Base-by-base conservation (phyloP, 2,113 vertebrate species). In the Rhinolophus ferrumequinum region DNA sequence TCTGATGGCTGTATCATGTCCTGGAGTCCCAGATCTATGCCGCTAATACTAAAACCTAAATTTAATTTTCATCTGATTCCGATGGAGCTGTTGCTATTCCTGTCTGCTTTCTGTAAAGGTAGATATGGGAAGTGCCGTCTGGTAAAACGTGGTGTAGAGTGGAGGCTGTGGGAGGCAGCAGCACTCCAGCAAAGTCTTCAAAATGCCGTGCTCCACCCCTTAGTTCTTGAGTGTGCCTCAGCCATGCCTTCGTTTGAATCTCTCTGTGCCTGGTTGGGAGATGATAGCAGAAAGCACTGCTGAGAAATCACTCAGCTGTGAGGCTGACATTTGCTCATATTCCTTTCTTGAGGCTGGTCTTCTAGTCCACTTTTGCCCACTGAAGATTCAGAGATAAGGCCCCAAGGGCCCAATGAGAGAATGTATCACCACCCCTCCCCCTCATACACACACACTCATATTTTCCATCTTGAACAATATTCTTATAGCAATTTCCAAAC, bases 11-110 rank as follows among this genome's bases (percentile, higher is more conserved):
- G 6, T 56, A 56, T 60, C 28, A 38, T 30, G 13, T 82, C 28
- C 44, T 10, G 8, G 33, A 70, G 19, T 83, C 33, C 35, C 21
- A 50, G 60, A 66, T 92, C 58, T 92, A 26, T 77, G 83, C 66
- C 44, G 52, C 35, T 69, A 92, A 83, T 76, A 66, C 44, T 70
- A 76, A 94, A 95, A 83, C 7, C 44, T 87, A 93, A 73, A 92
- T 90, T 90, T 88, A 67, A 92, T 94, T 95, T 92, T 93, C 95
- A 93, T 84, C 52, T 80, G 88, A 86, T 67, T 96, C 90, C 92
- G 75, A 96, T 79, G 88, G 38, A 24, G 30, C 52, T 95, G 52
- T 66, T 86, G 30, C 64, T 93, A 62, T 90, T 84, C 33, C 47
- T 70, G 79, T 35, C 52, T 41, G 26, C 50, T 82, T 93, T 97